Evolutionary conservation across 2,888 invertebrate genomes (phyloP).

Genomic region (Phalangium opilio): DNA sequence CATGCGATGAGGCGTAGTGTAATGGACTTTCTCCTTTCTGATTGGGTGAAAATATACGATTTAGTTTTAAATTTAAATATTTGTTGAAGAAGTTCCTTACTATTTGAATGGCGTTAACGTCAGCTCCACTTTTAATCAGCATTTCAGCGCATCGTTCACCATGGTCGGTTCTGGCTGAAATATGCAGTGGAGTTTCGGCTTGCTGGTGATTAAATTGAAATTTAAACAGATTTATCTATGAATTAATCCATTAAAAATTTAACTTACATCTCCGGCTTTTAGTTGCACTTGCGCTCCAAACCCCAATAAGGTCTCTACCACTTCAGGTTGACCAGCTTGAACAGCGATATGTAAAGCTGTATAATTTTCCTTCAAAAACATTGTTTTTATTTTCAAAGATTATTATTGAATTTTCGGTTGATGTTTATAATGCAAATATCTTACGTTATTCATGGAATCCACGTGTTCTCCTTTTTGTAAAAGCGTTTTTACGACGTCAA

Average conservation of each 20-base stretch:
- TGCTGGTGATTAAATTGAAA: constrained; percentile 30
- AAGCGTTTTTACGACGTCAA: constrained; percentile 88
- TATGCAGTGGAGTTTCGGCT: constrained; percentile 88
- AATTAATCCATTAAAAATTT: not conserved
- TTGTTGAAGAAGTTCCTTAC: too few relatives aligned
- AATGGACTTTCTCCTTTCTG: constrained; percentile 84
- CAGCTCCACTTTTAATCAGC: constrained; percentile 93
- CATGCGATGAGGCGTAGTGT: constrained; percentile 85
- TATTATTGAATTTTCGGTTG: not conserved
- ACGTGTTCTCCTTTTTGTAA: constrained; percentile 93
- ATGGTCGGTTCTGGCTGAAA: constrained; percentile 83
- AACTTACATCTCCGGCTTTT: constrained; percentile 38
- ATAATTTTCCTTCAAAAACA: constrained; percentile 64
- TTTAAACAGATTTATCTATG: not conserved
- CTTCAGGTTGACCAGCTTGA: constrained; percentile 79
- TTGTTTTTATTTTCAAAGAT: not conserved
- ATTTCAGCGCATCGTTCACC: constrained; percentile 88
- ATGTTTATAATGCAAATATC: constrained; percentile 25
- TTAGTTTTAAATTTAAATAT: too few relatives aligned
- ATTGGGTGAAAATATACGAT: not conserved
- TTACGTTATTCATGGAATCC: constrained; percentile 83
- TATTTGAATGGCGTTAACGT: constrained; percentile 84
- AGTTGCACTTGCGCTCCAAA: constrained; percentile 96
- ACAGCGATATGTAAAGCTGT: constrained; percentile 97
- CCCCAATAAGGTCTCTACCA: constrained; percentile 86